phyloP scores from a whole-genome alignment of 2,113 vertebrate genomes.

The Arenaria interpres region DNA sequence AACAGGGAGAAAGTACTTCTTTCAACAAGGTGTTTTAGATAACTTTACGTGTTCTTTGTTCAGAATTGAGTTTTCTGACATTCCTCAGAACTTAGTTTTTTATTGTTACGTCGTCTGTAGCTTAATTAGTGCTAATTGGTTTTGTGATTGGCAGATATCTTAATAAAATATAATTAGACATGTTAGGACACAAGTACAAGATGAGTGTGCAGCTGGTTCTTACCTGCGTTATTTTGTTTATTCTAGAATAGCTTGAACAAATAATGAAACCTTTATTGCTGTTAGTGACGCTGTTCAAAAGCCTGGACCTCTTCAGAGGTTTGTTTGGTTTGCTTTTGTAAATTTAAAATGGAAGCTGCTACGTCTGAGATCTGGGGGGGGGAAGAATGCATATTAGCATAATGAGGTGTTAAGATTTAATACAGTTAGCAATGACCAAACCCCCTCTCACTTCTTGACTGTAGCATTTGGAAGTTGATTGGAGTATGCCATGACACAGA shows the following conservation, averaged over 20 bases:
- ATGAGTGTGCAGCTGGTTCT: background rate
- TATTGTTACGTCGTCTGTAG: slow-evolving; percentile 51
- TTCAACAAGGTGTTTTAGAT: slow-evolving; percentile 29
- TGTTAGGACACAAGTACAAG: slow-evolving; percentile 2
- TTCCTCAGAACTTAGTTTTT: slow-evolving; percentile 53
- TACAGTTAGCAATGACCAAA: background rate
- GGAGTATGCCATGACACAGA: background rate
- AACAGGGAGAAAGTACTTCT: slow-evolving; percentile 10
- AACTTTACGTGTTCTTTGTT: background rate
- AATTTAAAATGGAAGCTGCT: background rate
- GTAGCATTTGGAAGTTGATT: background rate
- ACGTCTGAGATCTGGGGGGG: background rate
- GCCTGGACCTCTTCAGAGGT: background rate
- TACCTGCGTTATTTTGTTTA: background rate
- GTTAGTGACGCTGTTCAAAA: background rate
- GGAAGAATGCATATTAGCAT: background rate
- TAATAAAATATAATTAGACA: slow-evolving; percentile 67
- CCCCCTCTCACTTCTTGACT: background rate
- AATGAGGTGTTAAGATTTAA: background rate
- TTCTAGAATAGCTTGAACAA: background rate
- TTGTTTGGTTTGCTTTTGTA: background rate
- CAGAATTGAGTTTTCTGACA: slow-evolving; percentile 60
- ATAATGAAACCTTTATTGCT: background rate
- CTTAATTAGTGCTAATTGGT: slow-evolving; percentile 70
- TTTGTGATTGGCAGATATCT: slow-evolving; percentile 68